phyloP scores from a whole-genome alignment of 2,113 vertebrate species.

The Microtus oregoni region DNA sequence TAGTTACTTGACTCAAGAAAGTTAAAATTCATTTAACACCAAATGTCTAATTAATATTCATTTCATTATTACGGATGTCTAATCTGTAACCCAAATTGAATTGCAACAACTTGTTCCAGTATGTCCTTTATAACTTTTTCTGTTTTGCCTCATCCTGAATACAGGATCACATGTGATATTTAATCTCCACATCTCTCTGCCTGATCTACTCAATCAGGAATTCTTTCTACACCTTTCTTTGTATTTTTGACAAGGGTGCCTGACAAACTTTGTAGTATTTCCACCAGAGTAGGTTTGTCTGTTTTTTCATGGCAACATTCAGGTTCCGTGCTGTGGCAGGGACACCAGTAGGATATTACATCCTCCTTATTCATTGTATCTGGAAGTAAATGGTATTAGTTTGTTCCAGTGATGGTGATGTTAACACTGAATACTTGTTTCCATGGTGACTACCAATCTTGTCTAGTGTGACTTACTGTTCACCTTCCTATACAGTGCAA shows the following conservation, averaged over 20 bases:
- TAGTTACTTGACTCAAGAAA: neutral
- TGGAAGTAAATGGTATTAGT: neutral
- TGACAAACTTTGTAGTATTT: neutral
- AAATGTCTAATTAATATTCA: neutral
- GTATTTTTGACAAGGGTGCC: neutral
- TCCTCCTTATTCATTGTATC: neutral
- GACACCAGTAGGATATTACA: neutral
- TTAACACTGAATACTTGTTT: neutral
- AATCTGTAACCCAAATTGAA: neutral
- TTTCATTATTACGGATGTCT: neutral
- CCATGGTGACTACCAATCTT: neutral
- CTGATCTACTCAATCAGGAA: neutral
- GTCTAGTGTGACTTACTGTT: neutral
- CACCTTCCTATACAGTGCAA: neutral
- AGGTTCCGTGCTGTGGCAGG: neutral
- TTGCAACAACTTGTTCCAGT: neutral
- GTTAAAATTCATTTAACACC: neutral
- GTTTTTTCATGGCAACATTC: neutral
- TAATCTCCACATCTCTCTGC: neutral
- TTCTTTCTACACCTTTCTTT: neutral
- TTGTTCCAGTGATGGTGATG: neutral
- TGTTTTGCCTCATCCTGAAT: neutral
- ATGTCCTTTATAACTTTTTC: neutral
- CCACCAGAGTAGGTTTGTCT: neutral
- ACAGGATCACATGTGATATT: neutral